phyloP scores from a whole-genome alignment of 2,113 vertebrate species.

The Microtus richardsoni region DNA sequence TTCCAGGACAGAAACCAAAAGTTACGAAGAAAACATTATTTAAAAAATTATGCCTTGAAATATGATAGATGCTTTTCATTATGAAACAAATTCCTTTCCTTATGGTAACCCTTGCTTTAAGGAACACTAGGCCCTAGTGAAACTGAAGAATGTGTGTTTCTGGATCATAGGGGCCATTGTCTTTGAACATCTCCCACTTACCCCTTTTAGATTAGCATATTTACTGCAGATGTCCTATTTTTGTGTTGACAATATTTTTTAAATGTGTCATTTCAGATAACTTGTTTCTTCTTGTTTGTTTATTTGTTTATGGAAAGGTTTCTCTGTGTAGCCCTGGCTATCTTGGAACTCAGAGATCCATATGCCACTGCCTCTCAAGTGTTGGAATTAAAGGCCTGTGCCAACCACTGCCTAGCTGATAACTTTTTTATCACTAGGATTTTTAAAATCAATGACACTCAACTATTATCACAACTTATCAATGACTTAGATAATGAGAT shows the following conservation, averaged over 20 bases:
- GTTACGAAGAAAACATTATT: background rate
- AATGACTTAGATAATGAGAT: background rate
- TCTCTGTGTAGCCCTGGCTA: background rate
- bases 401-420: background rate
- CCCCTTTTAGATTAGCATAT: background rate
- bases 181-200: background rate
- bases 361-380: background rate
- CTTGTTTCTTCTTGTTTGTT: background rate
- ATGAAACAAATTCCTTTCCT: constrained; percentile 2
- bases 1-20: too few relatives aligned
- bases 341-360: background rate
- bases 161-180: too few relatives aligned
- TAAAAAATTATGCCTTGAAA: background rate
- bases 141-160: background rate
- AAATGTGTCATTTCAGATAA: background rate
- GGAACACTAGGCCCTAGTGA: background rate
- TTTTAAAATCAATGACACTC: background rate
- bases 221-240: background rate
- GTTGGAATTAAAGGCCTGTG: background rate
- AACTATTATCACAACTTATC: background rate
- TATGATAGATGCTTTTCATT: background rate
- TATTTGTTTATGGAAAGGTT: background rate
- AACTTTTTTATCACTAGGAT: background rate
- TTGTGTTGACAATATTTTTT: background rate
- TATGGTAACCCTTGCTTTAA: background rate